Evolutionary conservation across 2,888 invertebrate species (phyloP), one percentile per base, ranked within the genome.

Genomic region (Lepidocyrtinus sp.): DNA sequence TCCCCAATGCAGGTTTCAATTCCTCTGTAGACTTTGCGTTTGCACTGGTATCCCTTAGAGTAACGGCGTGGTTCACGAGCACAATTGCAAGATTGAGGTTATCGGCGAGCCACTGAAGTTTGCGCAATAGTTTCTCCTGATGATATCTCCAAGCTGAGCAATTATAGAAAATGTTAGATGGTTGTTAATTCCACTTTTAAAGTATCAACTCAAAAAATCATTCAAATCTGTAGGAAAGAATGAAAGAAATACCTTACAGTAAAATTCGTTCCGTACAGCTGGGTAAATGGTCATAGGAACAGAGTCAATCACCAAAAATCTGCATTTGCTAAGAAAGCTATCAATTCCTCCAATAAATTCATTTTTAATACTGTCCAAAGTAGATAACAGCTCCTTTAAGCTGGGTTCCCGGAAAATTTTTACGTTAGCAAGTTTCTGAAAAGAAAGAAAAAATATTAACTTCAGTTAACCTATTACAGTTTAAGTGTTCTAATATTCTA

Each of bases 371-470:
- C 88, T 88, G 85, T 91, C 89, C 46, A 93, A 88, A 45, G 91
- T 87, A 71, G 90, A 90, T 50, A 93, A 88, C 26, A 93, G 87
- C 77, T 92, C 90, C 84, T 91, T 89, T 87, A 91, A 89, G 26
- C 89, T 90, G 87, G 89, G 89, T 63, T 91, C 87, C 73, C 89
- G 88, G 21, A 91, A 89, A 2, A 94, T 89, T 87, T 90, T 90
- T 82, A 93, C 91, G 88, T 89, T 91, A 55, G 89, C 89, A 90
- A 94, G 89, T 27, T 90, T 89, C 73, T 87, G 83, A 61, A 89
- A n/a, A 90, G 87, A 91, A 61, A 61, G 5, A 61, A 61, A 61
- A 61, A 9, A n/a, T 21, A 12, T 12, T 61, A 21, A 9, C 19
- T n/a, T n/a, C n/a, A n/a, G 36, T 7, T 7, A 36, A 36, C 36